phyloP scores from a whole-genome alignment of 2,113 vertebrate species.

The Tyrannus savana region DNA sequence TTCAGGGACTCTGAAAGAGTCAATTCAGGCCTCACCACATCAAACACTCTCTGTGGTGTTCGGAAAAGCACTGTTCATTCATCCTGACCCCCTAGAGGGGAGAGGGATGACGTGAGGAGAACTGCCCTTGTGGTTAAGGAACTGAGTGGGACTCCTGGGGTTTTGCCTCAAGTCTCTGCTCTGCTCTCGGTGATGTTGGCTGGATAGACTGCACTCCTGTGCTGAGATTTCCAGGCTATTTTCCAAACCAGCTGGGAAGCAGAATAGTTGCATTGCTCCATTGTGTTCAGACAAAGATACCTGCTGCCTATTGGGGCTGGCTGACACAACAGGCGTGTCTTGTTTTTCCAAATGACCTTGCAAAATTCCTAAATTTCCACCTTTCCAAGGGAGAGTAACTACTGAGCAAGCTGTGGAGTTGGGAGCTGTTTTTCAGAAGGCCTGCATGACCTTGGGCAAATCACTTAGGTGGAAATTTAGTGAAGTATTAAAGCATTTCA shows the following conservation, averaged over 20 bases:
- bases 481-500: conserved; percentile 11
- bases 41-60: background rate
- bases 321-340: background rate
- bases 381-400: background rate
- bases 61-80: background rate
- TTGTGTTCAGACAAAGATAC: background rate
- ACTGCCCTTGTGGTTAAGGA: background rate
- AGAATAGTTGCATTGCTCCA: background rate
- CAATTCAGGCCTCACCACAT: conserved; percentile 33
- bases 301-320: background rate
- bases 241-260: background rate
- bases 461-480: background rate
- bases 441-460: background rate
- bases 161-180: conserved; percentile 1
- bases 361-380: background rate
- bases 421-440: background rate
- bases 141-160: background rate
- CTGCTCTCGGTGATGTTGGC: background rate
- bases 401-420: background rate
- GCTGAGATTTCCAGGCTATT: background rate
- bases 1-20: conserved; percentile 28
- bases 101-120: background rate
- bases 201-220: background rate
- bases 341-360: background rate
- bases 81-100: background rate